These are phyloP conservation scores for Drosophila barbarae DNA, from an alignment of 2,888 invertebrate genomes.

Conservation along the genomic window DNA sequence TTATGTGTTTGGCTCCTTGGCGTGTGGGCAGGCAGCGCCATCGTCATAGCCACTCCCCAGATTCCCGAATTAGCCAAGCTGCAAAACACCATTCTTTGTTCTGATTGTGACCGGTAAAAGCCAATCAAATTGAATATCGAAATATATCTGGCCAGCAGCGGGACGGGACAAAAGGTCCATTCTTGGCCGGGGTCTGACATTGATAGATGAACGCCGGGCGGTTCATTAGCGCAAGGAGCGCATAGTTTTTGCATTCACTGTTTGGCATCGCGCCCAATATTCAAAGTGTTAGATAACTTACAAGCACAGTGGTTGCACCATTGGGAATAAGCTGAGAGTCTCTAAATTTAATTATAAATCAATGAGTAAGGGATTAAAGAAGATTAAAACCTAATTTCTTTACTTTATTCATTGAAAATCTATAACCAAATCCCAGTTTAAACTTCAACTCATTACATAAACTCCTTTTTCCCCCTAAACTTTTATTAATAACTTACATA, in stretches of 20 bases:
- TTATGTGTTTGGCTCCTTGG: constrained; percentile 59
- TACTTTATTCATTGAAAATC: neutral
- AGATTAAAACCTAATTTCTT: neutral
- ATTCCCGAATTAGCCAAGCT: constrained; percentile 17
- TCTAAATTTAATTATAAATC: neutral
- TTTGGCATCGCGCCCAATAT: constrained; percentile 45
- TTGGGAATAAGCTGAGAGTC: too few species aligned
- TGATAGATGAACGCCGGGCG: constrained; percentile 70
- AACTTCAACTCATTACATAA: neutral
- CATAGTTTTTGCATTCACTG: constrained; percentile 68
- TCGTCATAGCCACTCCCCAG: constrained; percentile 9
- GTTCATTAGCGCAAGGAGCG: constrained; percentile 62
- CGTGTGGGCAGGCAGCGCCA: constrained; percentile 28
- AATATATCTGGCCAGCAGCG: constrained; percentile 38
- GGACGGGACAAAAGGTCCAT: constrained; percentile 58
- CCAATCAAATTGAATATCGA: constrained; percentile 66
- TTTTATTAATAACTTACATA: constrained; percentile 2
- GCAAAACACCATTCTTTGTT: constrained; percentile 60
- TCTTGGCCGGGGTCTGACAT: constrained; percentile 62
- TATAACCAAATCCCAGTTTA: neutral
- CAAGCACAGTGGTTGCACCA: constrained; percentile 21
- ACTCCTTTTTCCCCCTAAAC: neutral
- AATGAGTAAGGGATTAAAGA: neutral
- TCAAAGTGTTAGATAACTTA: constrained; percentile 38
- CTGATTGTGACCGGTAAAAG: constrained; percentile 66